Evolutionary conservation across 2,113 vertebrate species (phyloP).

Genomic region (Sylvietta virens): DNA sequence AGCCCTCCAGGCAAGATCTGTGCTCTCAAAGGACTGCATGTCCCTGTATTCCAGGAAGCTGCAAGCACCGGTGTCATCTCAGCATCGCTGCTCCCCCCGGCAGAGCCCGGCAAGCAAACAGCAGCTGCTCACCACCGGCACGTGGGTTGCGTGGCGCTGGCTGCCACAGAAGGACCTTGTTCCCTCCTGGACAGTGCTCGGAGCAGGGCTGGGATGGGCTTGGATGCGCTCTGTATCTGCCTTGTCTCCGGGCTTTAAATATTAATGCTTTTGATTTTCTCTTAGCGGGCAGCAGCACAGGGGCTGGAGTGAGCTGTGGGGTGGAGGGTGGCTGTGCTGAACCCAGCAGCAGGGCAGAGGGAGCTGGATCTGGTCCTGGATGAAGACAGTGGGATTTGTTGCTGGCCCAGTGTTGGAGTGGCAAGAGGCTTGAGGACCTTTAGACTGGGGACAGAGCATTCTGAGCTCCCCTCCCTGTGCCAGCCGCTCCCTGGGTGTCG

Average conservation of each 20-base stretch:
- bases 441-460: neutral
- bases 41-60: neutral
- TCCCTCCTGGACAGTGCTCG: neutral
- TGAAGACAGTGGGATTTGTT: neutral
- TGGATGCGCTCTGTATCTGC: neutral
- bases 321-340: neutral
- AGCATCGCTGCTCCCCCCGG: neutral
- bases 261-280: constrained; percentile 29
- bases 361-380: neutral
- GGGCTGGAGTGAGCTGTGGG: neutral
- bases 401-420: neutral
- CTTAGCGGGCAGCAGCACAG: neutral
- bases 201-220: neutral
- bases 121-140: neutral
- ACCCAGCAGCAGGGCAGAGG: neutral
- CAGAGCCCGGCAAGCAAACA: neutral
- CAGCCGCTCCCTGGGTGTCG: fast-evolving
- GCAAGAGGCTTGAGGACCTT: neutral
- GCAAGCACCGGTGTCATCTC: neutral
- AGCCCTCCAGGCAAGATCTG: neutral
- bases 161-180: neutral
- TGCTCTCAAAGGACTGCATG: neutral
- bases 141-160: neutral
- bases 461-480: neutral
- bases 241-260: constrained; percentile 26